Evolutionary conservation across 2,888 invertebrate genomes (phyloP), one percentile per base, ranked within the genome.

Genomic region (Notodonta ziczac): DNA sequence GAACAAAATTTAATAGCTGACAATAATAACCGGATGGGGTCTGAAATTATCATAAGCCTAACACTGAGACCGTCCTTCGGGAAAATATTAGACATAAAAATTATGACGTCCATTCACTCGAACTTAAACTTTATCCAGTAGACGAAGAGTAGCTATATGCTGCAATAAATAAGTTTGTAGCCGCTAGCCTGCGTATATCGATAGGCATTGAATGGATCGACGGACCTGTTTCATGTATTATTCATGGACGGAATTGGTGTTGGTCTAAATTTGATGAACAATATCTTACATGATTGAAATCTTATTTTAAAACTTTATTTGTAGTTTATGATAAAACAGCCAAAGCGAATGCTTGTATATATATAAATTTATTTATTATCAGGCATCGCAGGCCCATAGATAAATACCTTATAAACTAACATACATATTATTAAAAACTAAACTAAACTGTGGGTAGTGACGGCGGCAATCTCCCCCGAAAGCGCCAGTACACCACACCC

Each of bases 211-310:
- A 81, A 80, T 78, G 82, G 84, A 80, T 82, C 80, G 79, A 74
- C 73, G 71, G 74, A 74, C 72, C 70, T 66, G 67, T 71, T 73
- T 78, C 76, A 90, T 89, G 87, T 84, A 81, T 89, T 89, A 89
- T 90, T 89, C 90, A 90, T 87, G 75, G 76, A 67, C 70, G 70
- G 84, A 87, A 85, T 84, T 84, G 85, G 84, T 88, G 88, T 89
- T 88, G 88, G 89, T 89, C 87, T 86, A 88, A 89, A 89, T 88
- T 87, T 89, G 86, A 88, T 88, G 87, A 84, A 80, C 78, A 79
- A 80, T 84, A 83, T 83, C 80, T 85, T 82, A 82, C 80, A 76
- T 65, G 75, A 84, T 85, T 85, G 85, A 84, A 84, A 84, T 80
- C 81, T 78, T 76, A 81, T 80, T 78, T 77, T 67, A 2, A 78